These are phyloP conservation scores for Idris sp. DNA, from an alignment of 1,140 invertebrate genomes.

Conservation along the genomic window DNA sequence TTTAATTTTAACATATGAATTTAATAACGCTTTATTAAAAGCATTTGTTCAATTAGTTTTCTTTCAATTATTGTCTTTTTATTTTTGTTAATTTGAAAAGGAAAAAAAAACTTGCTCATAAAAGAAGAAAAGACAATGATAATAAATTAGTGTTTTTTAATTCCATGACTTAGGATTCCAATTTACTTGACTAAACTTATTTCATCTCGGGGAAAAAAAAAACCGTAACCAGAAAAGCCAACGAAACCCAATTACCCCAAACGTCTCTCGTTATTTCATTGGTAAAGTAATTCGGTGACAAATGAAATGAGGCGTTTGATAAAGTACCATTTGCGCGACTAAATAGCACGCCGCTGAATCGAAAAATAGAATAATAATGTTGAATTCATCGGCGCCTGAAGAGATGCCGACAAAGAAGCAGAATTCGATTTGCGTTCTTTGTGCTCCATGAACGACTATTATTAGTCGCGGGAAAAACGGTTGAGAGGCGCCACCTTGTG, in stretches of 20 bases:
- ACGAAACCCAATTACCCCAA: slow-evolving; percentile 46
- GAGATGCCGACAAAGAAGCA: slow-evolving; percentile 53
- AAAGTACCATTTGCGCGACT: slow-evolving; percentile 59
- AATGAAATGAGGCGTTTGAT: slow-evolving; percentile 62
- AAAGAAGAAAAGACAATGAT: too few relatives aligned
- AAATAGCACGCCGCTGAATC: slow-evolving; percentile 54
- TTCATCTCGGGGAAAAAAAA: slow-evolving; percentile 9
- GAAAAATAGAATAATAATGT: slow-evolving; percentile 63
- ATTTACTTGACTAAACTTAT: slow-evolving; percentile 22
- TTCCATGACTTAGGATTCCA: slow-evolving; percentile 7
- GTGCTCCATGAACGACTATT: slow-evolving; percentile 36
- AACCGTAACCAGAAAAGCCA: slow-evolving; percentile 41
- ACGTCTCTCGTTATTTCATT: slow-evolving; percentile 58
- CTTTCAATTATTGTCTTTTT: too few relatives aligned
- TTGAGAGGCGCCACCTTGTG: slow-evolving; percentile 34
- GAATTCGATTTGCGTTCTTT: slow-evolving; percentile 60
- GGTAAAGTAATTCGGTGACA: slow-evolving; percentile 54
- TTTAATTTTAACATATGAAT: too few relatives aligned
- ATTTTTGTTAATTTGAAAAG: slow-evolving; percentile 1
- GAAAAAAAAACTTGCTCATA: background rate
- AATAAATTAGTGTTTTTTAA: slow-evolving; percentile 15
- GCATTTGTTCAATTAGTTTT: too few relatives aligned
- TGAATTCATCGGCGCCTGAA: slow-evolving; percentile 52
- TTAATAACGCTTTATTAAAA: too few relatives aligned
- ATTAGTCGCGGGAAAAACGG: slow-evolving; percentile 49